Base-by-base conservation (phyloP, 1,140 invertebrate genomes). In the Cydia splendana region DNA sequence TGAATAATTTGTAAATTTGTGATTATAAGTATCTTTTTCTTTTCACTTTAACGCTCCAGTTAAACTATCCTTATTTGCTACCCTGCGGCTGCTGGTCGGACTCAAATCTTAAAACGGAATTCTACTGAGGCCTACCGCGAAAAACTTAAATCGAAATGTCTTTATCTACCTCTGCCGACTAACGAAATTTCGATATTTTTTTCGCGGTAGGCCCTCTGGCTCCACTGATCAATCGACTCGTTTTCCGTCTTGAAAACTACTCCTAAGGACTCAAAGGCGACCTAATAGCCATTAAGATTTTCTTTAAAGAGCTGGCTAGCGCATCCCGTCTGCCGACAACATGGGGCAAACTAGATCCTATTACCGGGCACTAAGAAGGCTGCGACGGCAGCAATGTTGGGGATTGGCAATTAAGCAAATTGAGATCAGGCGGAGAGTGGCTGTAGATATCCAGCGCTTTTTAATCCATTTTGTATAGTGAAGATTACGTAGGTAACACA, bases 321-420 rank as follows among this genome's bases (percentile, higher is more conserved):
- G 15, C 57, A 62, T 24, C 9, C 34, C 30, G 13, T 38, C 15
- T 71, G 34, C 20, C 34, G n/a, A 3, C 5, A 5, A 38, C 6
- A 42, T 71, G 3, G n/a, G 15, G 38, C 34, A 18, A 71, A 71
- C 15, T 45, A n/a, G n/a, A 71, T 38, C 67, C 45, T 71, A 42
- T 71, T 38, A 42, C 5, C 0, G 34, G 67, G 9, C 34, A 38
- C 6, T 10, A 71, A 71, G 24, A 38, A 9, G 15, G 9, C n/a
- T 71, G 30, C n/a, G 4, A 42, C 34, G 34, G 30, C n/a, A 71
- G 5, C n/a, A 38, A 38, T 10, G 67, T 10, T 71, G n/a, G 15
- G 45, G 67, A 71, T 71, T 38, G 67, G 30, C 67, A 71, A 71
- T 71, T 71, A 71, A 71, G 67, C 34, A 71, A 71, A 71, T 71